These are phyloP conservation scores for Tachyglossus aculeatus DNA, from an alignment of 2,797 vertebrate genomes.

Conservation along the genomic window DNA sequence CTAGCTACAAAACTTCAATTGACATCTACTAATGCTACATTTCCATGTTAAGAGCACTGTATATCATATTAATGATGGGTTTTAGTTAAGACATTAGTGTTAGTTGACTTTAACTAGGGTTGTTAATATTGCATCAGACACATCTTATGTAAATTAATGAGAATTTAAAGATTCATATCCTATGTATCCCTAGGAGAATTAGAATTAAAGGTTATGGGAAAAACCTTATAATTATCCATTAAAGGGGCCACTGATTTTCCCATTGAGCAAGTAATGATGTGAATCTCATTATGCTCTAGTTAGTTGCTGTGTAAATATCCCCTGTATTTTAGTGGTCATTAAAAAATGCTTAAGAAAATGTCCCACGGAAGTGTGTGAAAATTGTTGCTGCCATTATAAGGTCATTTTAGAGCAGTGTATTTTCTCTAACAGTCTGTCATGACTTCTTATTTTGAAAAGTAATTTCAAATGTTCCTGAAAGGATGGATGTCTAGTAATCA, in stretches of 20 bases:
- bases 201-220: slow-evolving; percentile 39
- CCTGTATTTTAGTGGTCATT: slow-evolving; percentile 36
- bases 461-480: slow-evolving; percentile 9
- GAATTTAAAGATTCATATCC: slow-evolving; percentile 22
- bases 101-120: neutral
- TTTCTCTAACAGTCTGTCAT: slow-evolving; percentile 28
- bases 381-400: slow-evolving; percentile 52
- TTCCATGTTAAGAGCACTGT: too few species aligned
- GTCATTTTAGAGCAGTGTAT: slow-evolving; percentile 37
- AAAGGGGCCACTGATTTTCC: slow-evolving; percentile 32
- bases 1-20: too few species aligned
- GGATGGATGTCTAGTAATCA: slow-evolving; percentile 14
- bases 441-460: slow-evolving; percentile 24
- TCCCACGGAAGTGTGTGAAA: slow-evolving; percentile 35
- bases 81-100: neutral
- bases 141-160: neutral
- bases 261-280: slow-evolving; percentile 48
- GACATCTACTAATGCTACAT: too few species aligned
- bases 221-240: slow-evolving; percentile 43
- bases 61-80: too few species aligned
- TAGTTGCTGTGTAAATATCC: slow-evolving; percentile 36
- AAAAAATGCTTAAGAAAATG: slow-evolving; percentile 54
- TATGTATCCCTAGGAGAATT: slow-evolving; percentile 14
- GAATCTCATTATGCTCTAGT: slow-evolving; percentile 27
- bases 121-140: neutral